phyloP scores from a whole-genome alignment of 2,113 vertebrate genomes.

The Corvus moneduloides region DNA sequence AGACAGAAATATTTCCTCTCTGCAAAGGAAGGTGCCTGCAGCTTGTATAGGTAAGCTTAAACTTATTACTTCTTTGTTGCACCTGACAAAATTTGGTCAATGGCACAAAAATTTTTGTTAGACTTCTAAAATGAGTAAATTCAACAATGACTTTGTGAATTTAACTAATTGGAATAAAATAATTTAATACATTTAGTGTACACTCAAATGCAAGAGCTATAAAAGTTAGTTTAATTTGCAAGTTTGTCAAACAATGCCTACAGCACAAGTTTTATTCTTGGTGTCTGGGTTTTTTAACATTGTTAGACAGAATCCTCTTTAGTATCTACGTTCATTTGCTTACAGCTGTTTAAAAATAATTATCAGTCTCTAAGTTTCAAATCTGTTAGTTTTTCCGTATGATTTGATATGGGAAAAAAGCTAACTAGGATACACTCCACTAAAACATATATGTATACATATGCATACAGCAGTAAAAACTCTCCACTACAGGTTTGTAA shows the following conservation, averaged over 20 bases:
- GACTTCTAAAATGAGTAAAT: not conserved
- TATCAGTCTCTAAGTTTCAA: not conserved
- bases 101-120: not conserved
- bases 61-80: not conserved
- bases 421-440: not conserved
- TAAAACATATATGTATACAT: not conserved
- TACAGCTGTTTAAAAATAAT: not conserved
- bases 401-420: not conserved
- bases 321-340: not conserved
- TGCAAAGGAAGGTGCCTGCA: not conserved
- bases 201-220: not conserved
- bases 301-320: not conserved
- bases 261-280: not conserved
- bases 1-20: not conserved
- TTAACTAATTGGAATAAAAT: not conserved
- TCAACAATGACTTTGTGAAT: not conserved
- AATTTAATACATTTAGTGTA: not conserved
- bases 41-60: conserved; percentile 40
- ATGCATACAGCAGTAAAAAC: not conserved
- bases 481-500: not conserved
- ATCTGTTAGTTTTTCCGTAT: not conserved
- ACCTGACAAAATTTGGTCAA: not conserved
- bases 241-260: not conserved
- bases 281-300: not conserved
- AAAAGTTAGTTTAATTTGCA: not conserved